Base-by-base conservation (phyloP, 2,113 vertebrate genomes). In the Xenopus borealis region DNA sequence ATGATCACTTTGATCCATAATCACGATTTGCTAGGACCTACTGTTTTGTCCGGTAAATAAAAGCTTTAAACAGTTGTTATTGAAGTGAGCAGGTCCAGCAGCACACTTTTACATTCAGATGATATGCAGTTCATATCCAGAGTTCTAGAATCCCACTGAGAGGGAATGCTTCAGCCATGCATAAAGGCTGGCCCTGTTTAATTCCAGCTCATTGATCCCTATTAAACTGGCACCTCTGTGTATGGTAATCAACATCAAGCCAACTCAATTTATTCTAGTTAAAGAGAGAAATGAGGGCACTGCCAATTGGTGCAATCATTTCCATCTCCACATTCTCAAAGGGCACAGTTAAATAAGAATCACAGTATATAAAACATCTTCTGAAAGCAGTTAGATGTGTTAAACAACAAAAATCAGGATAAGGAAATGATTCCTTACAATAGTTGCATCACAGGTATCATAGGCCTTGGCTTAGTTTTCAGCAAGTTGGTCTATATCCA, bases 141-240 rank as follows among this genome's bases (percentile, higher is more conserved):
- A 13, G 46, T 33, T 64, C 63, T 53, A 30, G 70, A 72, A 63
- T 64, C 61, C 71, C 44, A 45, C 61, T 57, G 62, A 57, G 62
- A 19, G 40, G 33, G 33, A 57, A 40, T 23, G 30, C 55, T 57
- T 40, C 46, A 72, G 62, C 65, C 71, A 72, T 63, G 71, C 62
- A 63, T 62, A 72, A 66, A 55, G 62, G 71, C 62, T 72, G 6
- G 18, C 45, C 63, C 23, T 11, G 14, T 55, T 69, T 63, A 61
- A 62, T 75, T 75, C 73, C 66, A 63, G 66, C n/a, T 75, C 73
- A 69, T 63, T 69, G 57, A 62, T 62, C 45, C 47, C 72, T 69
- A 75, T 75, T 75, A 62, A 69, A 75, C 58, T 19, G 66, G 12
- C 72, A 68, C 73, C 58, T 23, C 18, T 19, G 61, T 52, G 73